Conservation (phyloP, 2,113 vertebrate species). For the Narcine bancroftii region DNA sequence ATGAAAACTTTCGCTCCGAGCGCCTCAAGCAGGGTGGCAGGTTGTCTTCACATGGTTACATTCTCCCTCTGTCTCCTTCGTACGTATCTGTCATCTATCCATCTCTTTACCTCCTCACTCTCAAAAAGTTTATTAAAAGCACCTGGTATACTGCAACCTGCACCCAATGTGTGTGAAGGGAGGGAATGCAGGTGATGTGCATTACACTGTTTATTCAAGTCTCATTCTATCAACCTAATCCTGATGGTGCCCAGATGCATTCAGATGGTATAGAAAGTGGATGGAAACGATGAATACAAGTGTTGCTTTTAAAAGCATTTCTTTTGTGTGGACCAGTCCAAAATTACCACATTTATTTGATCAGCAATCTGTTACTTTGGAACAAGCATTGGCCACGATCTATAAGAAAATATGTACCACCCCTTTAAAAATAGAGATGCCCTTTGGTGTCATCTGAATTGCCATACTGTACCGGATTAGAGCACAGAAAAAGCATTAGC, state of each 20-base stretch:
- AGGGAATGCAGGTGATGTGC: not conserved
- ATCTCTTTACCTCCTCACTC: constrained; percentile 45
- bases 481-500: not conserved
- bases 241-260: not conserved
- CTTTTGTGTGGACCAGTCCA: not conserved
- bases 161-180: not conserved
- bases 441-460: not conserved
- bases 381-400: not conserved
- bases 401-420: not conserved
- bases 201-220: not conserved
- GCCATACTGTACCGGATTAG: not conserved
- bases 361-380: not conserved
- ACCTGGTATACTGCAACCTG: not conserved
- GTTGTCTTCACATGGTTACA: constrained; percentile 65
- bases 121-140: constrained; percentile 23
- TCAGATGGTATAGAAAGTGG: not conserved
- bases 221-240: not conserved
- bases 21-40: constrained; percentile 91
- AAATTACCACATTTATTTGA: not conserved
- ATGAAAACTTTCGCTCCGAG: constrained; percentile 97
- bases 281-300: not conserved
- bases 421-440: not conserved
- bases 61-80: constrained; percentile 60
- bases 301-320: no score
- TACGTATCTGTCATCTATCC: constrained; percentile 50